These are phyloP conservation scores for Metopia argyrocephala DNA, from an alignment of 2,888 invertebrate genomes.

Conservation along the genomic window DNA sequence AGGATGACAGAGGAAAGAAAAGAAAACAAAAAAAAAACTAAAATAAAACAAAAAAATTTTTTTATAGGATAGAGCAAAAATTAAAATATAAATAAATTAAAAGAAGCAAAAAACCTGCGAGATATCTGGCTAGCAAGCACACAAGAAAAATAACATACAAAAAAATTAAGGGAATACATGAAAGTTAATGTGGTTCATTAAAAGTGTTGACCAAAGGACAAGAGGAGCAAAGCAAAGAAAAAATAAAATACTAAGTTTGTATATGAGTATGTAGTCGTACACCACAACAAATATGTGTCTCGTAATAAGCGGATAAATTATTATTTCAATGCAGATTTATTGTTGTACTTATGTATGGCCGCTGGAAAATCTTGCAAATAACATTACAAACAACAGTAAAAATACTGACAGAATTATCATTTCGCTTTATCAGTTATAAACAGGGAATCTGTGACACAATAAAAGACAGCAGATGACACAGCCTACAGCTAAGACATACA, in stretches of 20 bases:
- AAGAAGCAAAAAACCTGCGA: neutral
- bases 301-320: constrained; percentile 34
- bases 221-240: neutral
- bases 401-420: neutral
- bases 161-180: constrained; percentile 15
- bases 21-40: constrained; percentile 25
- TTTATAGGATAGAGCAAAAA: constrained; percentile 1
- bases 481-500: constrained; percentile 11
- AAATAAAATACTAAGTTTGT: neutral
- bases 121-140: neutral
- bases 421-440: constrained; percentile 5
- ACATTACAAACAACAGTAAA: neutral
- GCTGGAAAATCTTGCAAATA: neutral
- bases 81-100: neutral
- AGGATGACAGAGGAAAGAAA: constrained; percentile 14
- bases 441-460: neutral
- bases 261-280: neutral
- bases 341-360: neutral
- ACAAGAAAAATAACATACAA: neutral
- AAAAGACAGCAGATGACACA: constrained; percentile 17
- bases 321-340: constrained; percentile 37
- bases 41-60: constrained; percentile 30
- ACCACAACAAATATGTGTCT: neutral
- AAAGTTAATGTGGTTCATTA: constrained; percentile 62
- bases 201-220: constrained; percentile 44